Conservation (phyloP, 1,140 invertebrate genomes). For the Anthonomus grandis region DNA sequence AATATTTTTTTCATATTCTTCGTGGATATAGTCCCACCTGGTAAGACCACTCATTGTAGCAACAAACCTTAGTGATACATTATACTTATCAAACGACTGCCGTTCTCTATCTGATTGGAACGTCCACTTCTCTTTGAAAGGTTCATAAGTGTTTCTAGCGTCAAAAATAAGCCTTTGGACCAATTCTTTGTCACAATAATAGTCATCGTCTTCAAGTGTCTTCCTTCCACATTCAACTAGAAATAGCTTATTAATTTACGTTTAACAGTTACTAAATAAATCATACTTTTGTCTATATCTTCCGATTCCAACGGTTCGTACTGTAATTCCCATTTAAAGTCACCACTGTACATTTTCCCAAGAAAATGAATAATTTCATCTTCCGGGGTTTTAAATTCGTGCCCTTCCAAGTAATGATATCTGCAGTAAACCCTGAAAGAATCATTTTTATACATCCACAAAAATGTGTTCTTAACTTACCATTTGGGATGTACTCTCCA, state of each 20-base stretch:
- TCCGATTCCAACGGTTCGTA: constrained; percentile 46
- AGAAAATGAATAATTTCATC: constrained; percentile 74
- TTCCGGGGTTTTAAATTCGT: constrained; percentile 68
- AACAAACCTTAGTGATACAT: constrained; percentile 72
- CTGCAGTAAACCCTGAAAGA: constrained; percentile 75
- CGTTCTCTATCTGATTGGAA: constrained; percentile 53
- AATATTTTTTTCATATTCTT: constrained; percentile 22
- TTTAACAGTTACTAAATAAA: not conserved
- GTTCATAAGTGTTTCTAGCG: constrained; percentile 73
- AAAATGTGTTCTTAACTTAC: constrained; percentile 48
- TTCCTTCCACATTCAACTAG: constrained; percentile 50
- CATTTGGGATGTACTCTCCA: constrained; percentile 88
- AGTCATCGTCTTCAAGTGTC: constrained; percentile 63
- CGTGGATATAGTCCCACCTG: constrained; percentile 67
- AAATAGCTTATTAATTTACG: constrained; percentile 35
- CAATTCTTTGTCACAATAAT: constrained; percentile 81
- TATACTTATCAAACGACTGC: constrained; percentile 59
- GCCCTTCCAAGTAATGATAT: constrained; percentile 75
- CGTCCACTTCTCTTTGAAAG: constrained; percentile 60
- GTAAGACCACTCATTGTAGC: constrained; percentile 86
- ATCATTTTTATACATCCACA: not conserved
- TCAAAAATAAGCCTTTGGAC: constrained; percentile 84
- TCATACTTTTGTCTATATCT: constrained; percentile 9
- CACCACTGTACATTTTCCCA: constrained; percentile 54
- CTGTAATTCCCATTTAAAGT: constrained; percentile 58